Evolutionary conservation across 2,113 vertebrate genomes (phyloP), one percentile per base, ranked within the genome.

Genomic region (Stegostoma tigrinum): DNA sequence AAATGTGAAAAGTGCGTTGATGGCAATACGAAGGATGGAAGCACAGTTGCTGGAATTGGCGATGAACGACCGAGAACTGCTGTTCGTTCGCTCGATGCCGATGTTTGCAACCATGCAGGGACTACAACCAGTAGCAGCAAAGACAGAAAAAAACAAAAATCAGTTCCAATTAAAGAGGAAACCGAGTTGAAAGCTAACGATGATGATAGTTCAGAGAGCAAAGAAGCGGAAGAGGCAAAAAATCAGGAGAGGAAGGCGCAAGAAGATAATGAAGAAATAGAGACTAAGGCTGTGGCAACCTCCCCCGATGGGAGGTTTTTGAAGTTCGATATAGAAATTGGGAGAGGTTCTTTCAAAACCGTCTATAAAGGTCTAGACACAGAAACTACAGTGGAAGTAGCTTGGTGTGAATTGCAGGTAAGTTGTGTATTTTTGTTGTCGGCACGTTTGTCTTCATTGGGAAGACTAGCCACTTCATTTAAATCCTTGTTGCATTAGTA

Each of bases 381-480:
- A 0, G 99, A 99, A 96, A 99, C 99, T 10, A 99, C 99, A 0
- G 99, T 99, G 97, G 99, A 99, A 96, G 99, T 99, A 19, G 99
- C 99, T 21, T 99, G 99, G 99, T 99, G 99, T 93, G 99, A 99
- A 96, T 98, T 99, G 72, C 99, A 99, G 99, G 99, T 99, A 98
- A 97, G 97, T 61, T 95, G 66, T 38, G 4, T 95, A 52, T 42
- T 95, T 91, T 30, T 7, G 45, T 48, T 15, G 67, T 34, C 30
- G n/a, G 27, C 64, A 8, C 24, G 38, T 95, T 95, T 95, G 75
- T 5, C 12, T n/a, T 95, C 34, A 86, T 78, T 61, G 27, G 30
- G 12, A 90, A 95, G 67, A 52, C 52, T 27, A 23, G 17, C 68
- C 34, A 8, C 61, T 64, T 89, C 68, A 70, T 45, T 68, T 90